Conservation (phyloP, 2,888 invertebrate genomes). For the Imbricaverruca yamaguchii region DNA sequence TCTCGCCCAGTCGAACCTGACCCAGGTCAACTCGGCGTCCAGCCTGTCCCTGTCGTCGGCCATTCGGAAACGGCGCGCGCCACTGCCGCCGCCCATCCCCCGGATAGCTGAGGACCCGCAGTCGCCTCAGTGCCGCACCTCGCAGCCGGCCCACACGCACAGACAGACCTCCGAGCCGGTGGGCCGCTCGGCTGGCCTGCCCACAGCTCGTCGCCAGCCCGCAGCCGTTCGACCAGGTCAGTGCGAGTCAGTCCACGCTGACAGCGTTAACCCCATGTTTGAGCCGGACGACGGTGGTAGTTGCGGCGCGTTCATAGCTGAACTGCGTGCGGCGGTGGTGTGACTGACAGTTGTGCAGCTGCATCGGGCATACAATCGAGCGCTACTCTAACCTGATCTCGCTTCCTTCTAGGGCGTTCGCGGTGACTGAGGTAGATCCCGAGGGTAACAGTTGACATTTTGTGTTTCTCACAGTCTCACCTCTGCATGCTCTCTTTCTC, state of each 20-base stretch:
- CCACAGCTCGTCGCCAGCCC: neutral
- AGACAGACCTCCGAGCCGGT: neutral
- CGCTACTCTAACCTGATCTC: neutral
- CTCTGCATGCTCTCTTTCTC: neutral
- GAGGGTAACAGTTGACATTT: neutral
- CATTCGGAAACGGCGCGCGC: conserved; percentile 26
- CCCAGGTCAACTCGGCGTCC: conserved; percentile 27
- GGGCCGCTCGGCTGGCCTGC: neutral
- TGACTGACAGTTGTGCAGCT: too few relatives aligned
- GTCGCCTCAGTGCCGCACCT: conserved; percentile 16
- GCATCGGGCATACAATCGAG: neutral
- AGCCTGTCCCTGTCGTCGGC: conserved; percentile 27
- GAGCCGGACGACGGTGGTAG: neutral
- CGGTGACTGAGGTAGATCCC: neutral
- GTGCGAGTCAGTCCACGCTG: neutral
- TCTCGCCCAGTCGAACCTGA: conserved; percentile 25
- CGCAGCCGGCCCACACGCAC: neutral
- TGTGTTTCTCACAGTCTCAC: conserved; percentile 10
- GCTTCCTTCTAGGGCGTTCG: neutral
- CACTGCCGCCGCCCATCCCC: conserved; percentile 27
- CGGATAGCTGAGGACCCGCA: neutral
- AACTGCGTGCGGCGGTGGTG: neutral
- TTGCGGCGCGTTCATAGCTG: neutral
- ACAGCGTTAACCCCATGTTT: neutral
- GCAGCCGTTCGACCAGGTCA: neutral